Percentiles rank a stretch among this genome's conserved stretches.
phyloP scores from a whole-genome alignment of 2,888 invertebrate genomes.

The Pandemis cinnamomeana region DNA sequence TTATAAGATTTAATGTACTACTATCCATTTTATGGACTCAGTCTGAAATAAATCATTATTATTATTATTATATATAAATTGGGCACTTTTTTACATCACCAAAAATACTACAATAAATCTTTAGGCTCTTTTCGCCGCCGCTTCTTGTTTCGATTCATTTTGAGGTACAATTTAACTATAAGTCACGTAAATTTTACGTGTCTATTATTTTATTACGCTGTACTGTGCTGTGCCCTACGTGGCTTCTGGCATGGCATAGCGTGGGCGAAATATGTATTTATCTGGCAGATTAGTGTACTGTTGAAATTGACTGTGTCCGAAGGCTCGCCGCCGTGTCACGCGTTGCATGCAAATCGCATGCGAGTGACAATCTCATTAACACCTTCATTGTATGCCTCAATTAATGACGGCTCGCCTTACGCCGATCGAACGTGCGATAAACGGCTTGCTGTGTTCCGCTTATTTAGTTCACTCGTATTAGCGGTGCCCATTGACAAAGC shows the following conservation, averaged over 20 bases:
- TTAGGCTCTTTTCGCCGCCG: too few species aligned
- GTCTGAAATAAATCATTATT: too few species aligned
- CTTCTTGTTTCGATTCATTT: too few species aligned
- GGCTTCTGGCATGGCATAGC: not conserved
- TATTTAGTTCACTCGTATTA: not conserved
- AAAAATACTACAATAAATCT: too few species aligned
- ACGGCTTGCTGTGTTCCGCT: slow-evolving; percentile 13
- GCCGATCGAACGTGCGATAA: slow-evolving; percentile 9
- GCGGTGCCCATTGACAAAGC: not conserved
- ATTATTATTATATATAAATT: too few species aligned
- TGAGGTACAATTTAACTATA: too few species aligned
- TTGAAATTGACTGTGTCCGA: slow-evolving; percentile 2
- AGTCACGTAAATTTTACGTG: too few species aligned
- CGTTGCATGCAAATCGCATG: slow-evolving; percentile 53
- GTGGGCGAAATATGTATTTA: not conserved
- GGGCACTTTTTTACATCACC: not conserved
- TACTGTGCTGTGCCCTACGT: too few species aligned
- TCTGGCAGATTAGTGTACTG: slow-evolving; percentile 9
- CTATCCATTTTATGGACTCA: too few species aligned
- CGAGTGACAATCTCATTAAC: slow-evolving; percentile 57
- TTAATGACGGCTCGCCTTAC: slow-evolving; percentile 24
- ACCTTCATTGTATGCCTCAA: slow-evolving; percentile 46
- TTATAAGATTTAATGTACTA: too few species aligned
- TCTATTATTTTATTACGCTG: too few species aligned
- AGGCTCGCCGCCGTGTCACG: slow-evolving; percentile 18